phyloP scores from a whole-genome alignment of 1,140 invertebrate species.

The Pygmarrhopalites habei region DNA sequence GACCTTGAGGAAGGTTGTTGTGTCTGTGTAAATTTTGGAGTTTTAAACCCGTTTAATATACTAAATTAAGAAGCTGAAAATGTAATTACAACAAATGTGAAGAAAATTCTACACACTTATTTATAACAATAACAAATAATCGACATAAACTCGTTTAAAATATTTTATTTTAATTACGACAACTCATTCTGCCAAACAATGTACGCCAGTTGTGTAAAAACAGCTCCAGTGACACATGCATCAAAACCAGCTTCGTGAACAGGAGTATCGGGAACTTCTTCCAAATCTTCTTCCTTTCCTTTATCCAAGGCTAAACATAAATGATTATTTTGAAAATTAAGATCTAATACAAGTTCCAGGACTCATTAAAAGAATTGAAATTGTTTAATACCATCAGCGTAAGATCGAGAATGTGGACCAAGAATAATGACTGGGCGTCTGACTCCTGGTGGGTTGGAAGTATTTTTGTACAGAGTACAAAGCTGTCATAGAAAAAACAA shows the following conservation, averaged over 20 bases:
- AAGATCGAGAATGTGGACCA: slow-evolving; percentile 40
- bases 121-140: neutral
- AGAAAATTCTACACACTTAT: too few species aligned
- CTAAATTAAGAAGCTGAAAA: too few species aligned
- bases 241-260: slow-evolving; percentile 71
- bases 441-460: neutral
- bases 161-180: slow-evolving; percentile 33
- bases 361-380: too few species aligned
- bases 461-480: slow-evolving; percentile 23
- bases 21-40: too few species aligned
- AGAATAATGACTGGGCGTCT: neutral
- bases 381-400: neutral
- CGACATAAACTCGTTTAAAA: neutral
- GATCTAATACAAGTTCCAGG: too few species aligned
- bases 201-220: slow-evolving; percentile 54
- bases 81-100: too few species aligned
- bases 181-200: slow-evolving; percentile 42
- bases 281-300: slow-evolving; percentile 35
- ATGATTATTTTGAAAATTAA: slow-evolving; percentile 16
- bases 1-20: too few species aligned
- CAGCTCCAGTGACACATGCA: slow-evolving; percentile 60
- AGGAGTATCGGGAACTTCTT: slow-evolving; percentile 42
- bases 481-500: too few species aligned
- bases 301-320: slow-evolving; percentile 27
- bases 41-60: too few species aligned